Evolutionary conservation across 1,140 invertebrate species (phyloP), one percentile per base, ranked within the genome.

Genomic region (Gonioctena quinquepunctata): DNA sequence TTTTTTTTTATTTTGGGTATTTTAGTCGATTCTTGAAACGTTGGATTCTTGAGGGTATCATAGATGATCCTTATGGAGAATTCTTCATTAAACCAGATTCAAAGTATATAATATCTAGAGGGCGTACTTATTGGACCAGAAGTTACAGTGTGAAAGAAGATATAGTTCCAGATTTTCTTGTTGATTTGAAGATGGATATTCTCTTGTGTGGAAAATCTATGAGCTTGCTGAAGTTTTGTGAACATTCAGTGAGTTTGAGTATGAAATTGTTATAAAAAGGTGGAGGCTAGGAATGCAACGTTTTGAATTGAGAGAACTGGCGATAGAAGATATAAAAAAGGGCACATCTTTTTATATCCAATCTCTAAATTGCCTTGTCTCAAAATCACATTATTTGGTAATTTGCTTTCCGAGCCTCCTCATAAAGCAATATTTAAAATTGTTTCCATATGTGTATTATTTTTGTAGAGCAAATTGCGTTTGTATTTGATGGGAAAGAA

Each of bases 31-130:
- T 81, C 75, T 67, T 82, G 22, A 73, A 79, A 69, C 78, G 78
- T 28, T 83, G 82, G 82, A 74, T 83, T 23, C 74, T 82, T 4
- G 74, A 83, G 66, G 82, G 82, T n/a, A 64, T 56, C 6, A 48
- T 82, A n/a, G 74, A 79, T 48, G 82, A 83, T 70, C 77, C 78
- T 0, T 79, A 79, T 59, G 78, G 75, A 19, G 82, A 83, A 69
- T 83, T 83, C 69, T 82, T 83, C 64, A 74, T 83, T n/a, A 72
- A 76, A 60, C 27, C 73, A 1, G 75, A 79, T 59, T 23, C 61
- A 1, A 77, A 80, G 52, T 82, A 78, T 68, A 54, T 78, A 13
- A 54, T 57, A 11, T 75, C 72, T 11, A 70, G 80, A 69, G 77
- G 79, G 7, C 68, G 82, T 23, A 79, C 76, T 19, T 83, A 79